Evolutionary conservation across 2,888 invertebrate genomes (phyloP).

Genomic region (Leptinotarsa tumamoca): DNA sequence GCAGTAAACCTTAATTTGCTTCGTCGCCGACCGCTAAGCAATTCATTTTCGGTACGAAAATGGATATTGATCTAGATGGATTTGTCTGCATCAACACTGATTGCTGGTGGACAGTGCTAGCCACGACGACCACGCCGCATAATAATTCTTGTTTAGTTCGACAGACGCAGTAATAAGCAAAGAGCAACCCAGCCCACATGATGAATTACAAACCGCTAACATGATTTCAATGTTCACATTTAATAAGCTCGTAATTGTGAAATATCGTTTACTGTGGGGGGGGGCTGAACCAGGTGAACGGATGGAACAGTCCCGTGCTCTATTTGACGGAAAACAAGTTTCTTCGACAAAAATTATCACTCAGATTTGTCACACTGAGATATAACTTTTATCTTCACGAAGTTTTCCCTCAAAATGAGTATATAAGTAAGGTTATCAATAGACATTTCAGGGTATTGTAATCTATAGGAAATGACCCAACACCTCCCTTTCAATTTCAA

Average conservation of each 20-base stretch:
- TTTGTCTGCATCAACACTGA: constrained; percentile 35
- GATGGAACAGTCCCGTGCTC: too few relatives aligned
- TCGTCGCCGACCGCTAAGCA: constrained; percentile 9
- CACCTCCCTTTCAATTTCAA: too few relatives aligned
- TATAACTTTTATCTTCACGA: too few relatives aligned
- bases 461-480: too few relatives aligned
- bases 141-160: constrained; percentile 42
- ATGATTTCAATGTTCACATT: constrained; percentile 34
- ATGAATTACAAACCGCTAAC: constrained; percentile 39
- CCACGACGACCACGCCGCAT: constrained; percentile 31
- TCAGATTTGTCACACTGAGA: too few relatives aligned
- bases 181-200: constrained; percentile 32
- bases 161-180: constrained; percentile 39
- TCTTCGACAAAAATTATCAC: too few relatives aligned
- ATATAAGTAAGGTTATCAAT: too few relatives aligned
- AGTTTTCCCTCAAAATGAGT: too few relatives aligned
- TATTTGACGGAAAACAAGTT: too few relatives aligned
- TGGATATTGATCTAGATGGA: constrained; percentile 29
- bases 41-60: constrained; percentile 14
- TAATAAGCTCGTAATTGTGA: constrained; percentile 38
- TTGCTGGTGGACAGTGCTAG: constrained; percentile 15
- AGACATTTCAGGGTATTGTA: too few relatives aligned
- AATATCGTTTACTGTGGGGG: constrained; percentile 28
- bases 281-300: background rate
- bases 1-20: constrained; percentile 7